These are phyloP conservation scores for Clamator glandarius DNA, from an alignment of 2,797 vertebrate genomes.

Conservation along the genomic window DNA sequence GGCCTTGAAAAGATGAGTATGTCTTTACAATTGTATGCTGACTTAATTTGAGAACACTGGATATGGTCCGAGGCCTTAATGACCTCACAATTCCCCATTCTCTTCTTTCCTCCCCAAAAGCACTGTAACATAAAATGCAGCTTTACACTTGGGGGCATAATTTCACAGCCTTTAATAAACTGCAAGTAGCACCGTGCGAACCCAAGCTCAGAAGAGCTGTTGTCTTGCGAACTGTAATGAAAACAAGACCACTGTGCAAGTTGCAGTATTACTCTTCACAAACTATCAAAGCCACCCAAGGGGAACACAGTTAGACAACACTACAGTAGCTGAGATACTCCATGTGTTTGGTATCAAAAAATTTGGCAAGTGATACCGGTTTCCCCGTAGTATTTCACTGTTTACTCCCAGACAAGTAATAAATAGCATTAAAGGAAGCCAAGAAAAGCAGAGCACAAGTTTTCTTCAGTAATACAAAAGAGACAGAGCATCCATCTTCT, in stretches of 20 bases:
- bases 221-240: not conserved
- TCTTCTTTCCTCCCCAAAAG: not conserved
- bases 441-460: not conserved
- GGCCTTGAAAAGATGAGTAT: not conserved
- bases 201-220: not conserved
- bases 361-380: not conserved
- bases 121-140: not conserved
- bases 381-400: not conserved
- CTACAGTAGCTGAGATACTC: not conserved
- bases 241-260: not conserved
- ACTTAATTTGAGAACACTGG: not conserved
- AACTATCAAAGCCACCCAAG: not conserved
- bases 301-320: not conserved
- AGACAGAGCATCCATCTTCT: not conserved
- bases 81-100: not conserved
- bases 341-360: not conserved
- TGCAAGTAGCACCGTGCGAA: not conserved
- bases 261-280: not conserved
- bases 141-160: rapidly evolving
- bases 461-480: not conserved
- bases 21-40: not conserved
- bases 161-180: not conserved
- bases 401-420: not conserved
- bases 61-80: not conserved
- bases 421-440: not conserved